These are phyloP conservation scores for Habroteleia sp. DNA, from an alignment of 2,888 invertebrate genomes.

Conservation along the genomic window DNA sequence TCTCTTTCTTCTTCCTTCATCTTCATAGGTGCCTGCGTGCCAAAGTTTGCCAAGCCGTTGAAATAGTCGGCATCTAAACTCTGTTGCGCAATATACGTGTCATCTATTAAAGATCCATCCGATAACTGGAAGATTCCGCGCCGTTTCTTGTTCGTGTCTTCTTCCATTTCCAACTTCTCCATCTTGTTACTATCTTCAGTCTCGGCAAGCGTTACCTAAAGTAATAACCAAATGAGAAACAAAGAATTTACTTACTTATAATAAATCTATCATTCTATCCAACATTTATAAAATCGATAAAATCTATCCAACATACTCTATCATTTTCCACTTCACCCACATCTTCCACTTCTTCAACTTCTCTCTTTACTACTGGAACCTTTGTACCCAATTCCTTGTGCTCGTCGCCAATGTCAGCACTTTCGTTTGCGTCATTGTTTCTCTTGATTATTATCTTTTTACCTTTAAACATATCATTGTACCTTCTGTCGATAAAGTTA, in stretches of 20 bases:
- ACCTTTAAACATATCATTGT: conserved; percentile 72
- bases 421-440: conserved; percentile 48
- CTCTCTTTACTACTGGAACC: not conserved
- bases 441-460: conserved; percentile 67
- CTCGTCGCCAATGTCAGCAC: conserved; percentile 13
- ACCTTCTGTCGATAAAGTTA: conserved; percentile 70
- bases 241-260: too few relatives aligned
- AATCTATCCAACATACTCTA: not conserved
- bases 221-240: too few relatives aligned
- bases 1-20: conserved; percentile 86
- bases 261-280: too few relatives aligned
- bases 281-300: not conserved
- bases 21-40: conserved; percentile 76
- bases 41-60: conserved; percentile 87
- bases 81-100: conserved; percentile 82
- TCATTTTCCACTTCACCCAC: not conserved
- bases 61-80: conserved; percentile 83
- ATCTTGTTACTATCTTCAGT: not conserved
- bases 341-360: not conserved
- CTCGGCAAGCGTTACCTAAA: not conserved
- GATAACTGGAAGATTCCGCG: conserved; percentile 85
- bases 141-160: conserved; percentile 83
- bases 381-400: not conserved
- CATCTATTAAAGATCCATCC: conserved; percentile 87
- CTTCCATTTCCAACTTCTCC: not conserved